Evolutionary conservation across 2,797 vertebrate species (phyloP).

Genomic region (Hypotaenidia philippensis): DNA sequence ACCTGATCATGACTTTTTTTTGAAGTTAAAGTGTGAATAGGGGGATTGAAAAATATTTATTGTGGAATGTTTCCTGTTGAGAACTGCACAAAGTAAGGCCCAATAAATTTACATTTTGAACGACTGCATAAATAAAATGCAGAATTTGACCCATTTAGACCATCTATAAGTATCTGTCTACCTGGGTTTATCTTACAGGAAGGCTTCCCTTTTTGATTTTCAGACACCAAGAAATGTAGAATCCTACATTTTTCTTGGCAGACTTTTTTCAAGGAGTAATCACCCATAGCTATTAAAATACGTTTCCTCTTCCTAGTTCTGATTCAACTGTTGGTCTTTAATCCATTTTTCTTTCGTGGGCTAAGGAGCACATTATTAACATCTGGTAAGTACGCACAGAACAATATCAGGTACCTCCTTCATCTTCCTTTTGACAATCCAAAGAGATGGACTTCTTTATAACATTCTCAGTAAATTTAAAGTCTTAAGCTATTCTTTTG

Average conservation of each 20-base stretch:
- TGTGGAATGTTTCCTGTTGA: not conserved
- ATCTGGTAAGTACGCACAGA: not conserved
- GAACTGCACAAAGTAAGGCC: not conserved
- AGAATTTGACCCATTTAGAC: not conserved
- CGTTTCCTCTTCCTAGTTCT: not conserved
- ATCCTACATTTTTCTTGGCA: not conserved
- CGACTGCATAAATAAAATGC: not conserved
- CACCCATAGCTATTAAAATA: not conserved
- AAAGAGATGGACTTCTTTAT: not conserved
- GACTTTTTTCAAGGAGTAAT: not conserved
- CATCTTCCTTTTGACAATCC: not conserved
- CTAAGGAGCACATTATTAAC: not conserved
- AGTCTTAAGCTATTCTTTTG: conserved; percentile 15
- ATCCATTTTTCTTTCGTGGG: not conserved
- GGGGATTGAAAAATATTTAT: not conserved
- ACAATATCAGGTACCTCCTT: not conserved
- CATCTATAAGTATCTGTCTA: not conserved
- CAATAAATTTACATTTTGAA: not conserved
- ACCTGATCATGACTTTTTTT: not conserved
- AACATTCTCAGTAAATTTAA: not conserved
- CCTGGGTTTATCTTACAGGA: not conserved
- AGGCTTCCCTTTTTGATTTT: not conserved
- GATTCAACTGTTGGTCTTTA: not conserved
- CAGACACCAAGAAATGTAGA: not conserved
- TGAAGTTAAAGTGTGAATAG: not conserved